Evolutionary conservation across 1,140 invertebrate genomes (phyloP).

Genomic region (Coenobita brevimanus): DNA sequence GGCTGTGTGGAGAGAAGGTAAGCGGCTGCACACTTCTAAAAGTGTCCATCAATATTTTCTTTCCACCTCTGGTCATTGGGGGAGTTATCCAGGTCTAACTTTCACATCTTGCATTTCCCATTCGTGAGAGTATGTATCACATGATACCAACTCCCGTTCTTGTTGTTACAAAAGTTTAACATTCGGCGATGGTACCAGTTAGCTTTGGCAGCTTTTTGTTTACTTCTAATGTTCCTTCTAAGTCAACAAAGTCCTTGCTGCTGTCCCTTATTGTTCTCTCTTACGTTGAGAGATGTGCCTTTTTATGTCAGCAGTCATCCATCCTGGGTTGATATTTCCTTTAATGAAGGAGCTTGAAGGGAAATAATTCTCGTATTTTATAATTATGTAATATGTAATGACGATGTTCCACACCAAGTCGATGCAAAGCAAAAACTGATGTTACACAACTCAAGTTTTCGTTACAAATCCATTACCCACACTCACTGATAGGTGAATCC

Average conservation of each 20-base stretch:
- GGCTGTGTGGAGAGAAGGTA: not conserved
- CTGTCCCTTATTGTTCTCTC: not conserved
- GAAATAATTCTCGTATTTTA: not conserved
- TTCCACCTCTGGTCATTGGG: too few relatives aligned
- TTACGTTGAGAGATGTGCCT: not conserved
- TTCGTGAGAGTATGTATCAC: not conserved
- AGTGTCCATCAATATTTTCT: too few relatives aligned
- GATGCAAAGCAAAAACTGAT: not conserved
- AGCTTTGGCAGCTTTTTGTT: not conserved
- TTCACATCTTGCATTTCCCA: not conserved
- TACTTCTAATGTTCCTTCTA: not conserved
- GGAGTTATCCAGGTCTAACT: too few relatives aligned
- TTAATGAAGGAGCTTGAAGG: not conserved
- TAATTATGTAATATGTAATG: not conserved
- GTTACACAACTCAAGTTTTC: not conserved
- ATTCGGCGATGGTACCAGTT: too few relatives aligned
- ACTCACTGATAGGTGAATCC: not conserved
- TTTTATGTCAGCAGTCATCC: slow-evolving; percentile 5
- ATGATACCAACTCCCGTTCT: not conserved
- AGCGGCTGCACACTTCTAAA: not conserved
- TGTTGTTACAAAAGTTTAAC: too few relatives aligned
- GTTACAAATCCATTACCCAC: not conserved
- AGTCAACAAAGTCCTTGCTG: not conserved
- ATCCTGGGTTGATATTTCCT: not conserved
- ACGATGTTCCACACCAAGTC: not conserved